These are phyloP conservation scores for Eristalis pertinax DNA, from an alignment of 2,888 invertebrate species.

Conservation along the genomic window DNA sequence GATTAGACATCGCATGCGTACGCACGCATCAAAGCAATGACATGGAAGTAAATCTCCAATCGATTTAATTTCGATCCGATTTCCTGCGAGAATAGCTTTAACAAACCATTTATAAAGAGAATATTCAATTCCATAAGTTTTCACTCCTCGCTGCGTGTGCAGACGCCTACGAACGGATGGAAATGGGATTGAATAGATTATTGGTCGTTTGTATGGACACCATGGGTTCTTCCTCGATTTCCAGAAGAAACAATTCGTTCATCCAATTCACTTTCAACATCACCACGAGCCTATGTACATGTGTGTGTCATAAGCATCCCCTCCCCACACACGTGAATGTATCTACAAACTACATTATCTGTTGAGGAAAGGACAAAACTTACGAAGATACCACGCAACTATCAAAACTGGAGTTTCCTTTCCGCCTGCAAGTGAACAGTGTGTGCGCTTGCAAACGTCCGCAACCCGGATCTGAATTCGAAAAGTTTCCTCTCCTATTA, in stretches of 20 bases:
- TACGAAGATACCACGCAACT: neutral
- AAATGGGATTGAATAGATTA: neutral
- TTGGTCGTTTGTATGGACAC: neutral
- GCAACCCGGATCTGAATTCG: neutral
- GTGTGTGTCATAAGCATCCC: too few relatives aligned
- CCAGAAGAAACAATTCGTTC: neutral
- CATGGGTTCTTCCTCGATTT: neutral
- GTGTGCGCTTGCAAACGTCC: neutral
- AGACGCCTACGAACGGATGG: neutral
- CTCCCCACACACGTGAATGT: too few relatives aligned
- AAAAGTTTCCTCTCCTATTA: conserved; percentile 7
- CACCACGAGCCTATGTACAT: neutral
- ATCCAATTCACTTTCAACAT: neutral
- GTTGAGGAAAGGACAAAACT: neutral
- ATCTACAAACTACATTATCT: neutral
- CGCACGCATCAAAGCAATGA: too few relatives aligned
- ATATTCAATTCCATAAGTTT: neutral
- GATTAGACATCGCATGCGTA: too few relatives aligned
- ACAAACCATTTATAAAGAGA: too few relatives aligned
- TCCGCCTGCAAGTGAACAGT: neutral
- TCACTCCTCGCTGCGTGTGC: neutral
- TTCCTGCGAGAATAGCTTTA: too few relatives aligned
- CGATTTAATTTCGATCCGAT: too few relatives aligned
- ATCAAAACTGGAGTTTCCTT: neutral
- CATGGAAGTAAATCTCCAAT: too few relatives aligned